A percentile compares a stretch with the other conserved stretches of the same genome.
Evolutionary conservation across 2,113 vertebrate species (phyloP).

Genomic region (Aegithalos caudatus): DNA sequence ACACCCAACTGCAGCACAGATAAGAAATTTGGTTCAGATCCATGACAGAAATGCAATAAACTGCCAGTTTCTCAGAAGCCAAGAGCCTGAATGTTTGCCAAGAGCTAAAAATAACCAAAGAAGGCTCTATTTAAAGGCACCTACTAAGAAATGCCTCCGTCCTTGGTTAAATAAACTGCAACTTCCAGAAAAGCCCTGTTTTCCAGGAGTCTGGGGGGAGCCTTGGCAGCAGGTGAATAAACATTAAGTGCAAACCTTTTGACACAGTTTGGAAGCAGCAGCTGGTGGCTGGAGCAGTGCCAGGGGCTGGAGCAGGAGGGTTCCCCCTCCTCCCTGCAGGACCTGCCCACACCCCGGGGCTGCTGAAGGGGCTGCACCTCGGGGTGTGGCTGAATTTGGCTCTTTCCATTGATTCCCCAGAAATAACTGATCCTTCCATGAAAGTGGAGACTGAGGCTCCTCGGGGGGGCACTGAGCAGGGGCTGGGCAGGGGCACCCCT

Average conservation of each 20-base stretch:
- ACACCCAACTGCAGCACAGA: background rate
- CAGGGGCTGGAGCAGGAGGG: background rate
- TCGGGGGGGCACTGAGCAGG: accelerated
- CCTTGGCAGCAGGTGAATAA: background rate
- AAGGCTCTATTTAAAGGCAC: background rate
- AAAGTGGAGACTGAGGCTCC: background rate
- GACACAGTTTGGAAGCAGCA: background rate
- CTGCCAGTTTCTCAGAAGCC: background rate
- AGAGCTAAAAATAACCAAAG: constrained; percentile 27
- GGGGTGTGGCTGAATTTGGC: background rate
- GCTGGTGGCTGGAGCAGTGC: background rate
- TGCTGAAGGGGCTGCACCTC: background rate
- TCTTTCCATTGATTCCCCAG: background rate
- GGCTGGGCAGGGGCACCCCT: background rate
- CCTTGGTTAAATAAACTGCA: constrained; percentile 1
- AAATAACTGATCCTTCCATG: background rate
- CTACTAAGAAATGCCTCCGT: background rate
- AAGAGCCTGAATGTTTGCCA: background rate
- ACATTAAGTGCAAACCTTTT: background rate
- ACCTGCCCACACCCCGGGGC: background rate
- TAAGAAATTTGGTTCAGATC: constrained; percentile 36
- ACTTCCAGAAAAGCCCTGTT: background rate
- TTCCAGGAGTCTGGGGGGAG: background rate
- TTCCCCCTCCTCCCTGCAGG: accelerated
- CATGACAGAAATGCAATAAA: background rate